A percentile compares a stretch with the other conserved stretches of the same genome.
Conservation (phyloP, 2,113 vertebrate species). For the Amphiprion ocellaris region DNA sequence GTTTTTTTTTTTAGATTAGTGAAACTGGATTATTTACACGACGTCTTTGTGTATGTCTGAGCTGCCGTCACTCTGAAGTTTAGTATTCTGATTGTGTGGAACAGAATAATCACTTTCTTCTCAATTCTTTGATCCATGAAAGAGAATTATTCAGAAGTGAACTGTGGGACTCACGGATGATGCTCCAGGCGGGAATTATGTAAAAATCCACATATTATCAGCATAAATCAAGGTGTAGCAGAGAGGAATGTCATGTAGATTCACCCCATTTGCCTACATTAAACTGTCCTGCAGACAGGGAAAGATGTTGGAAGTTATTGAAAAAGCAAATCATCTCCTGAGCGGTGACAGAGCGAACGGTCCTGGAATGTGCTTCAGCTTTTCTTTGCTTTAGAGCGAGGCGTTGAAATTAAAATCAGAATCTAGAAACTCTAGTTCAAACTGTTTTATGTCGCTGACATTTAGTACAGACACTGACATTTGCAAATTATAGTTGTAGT, state of each 20-base stretch:
- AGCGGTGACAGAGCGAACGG: no score
- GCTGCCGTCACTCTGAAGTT: neutral
- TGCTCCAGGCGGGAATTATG: neutral
- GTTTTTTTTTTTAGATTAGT: neutral
- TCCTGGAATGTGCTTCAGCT: no score
- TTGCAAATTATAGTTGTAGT: no score
- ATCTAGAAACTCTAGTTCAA: no score
- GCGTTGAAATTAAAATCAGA: no score
- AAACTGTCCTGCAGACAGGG: neutral
- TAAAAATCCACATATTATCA: slow-evolving; percentile 11
- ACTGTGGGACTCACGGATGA: neutral
- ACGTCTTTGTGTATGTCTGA: neutral
- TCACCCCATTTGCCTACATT: neutral
- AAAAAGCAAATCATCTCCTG: neutral
- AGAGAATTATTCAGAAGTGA: slow-evolving; percentile 54
- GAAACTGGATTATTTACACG: neutral
- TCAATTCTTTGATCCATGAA: slow-evolving; percentile 40
- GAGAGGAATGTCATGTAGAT: neutral
- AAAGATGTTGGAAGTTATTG: neutral
- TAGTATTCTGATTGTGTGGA: slow-evolving; percentile 23
- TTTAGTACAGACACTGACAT: no score
- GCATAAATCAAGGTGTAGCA: neutral
- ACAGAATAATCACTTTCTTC: slow-evolving; percentile 5
- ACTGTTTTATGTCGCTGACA: no score
- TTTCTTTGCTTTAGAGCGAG: neutral